Conservation (phyloP, 2,113 vertebrate genomes). For the Gobio gobio region DNA sequence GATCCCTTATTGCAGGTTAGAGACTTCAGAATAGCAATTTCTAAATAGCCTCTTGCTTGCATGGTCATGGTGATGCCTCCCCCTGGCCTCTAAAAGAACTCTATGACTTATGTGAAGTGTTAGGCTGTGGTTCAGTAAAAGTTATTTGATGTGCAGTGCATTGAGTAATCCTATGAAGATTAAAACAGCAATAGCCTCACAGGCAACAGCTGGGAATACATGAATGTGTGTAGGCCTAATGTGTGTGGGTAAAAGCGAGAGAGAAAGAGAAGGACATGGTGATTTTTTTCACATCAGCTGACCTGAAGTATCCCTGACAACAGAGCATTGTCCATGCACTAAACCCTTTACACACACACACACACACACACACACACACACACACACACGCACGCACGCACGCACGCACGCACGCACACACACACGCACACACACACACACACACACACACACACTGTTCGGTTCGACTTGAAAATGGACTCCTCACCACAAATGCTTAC, state of each 20-base stretch:
- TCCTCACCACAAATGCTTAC: constrained; percentile 69
- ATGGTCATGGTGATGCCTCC: constrained; percentile 36
- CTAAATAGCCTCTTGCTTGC: background rate
- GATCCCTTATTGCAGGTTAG: background rate
- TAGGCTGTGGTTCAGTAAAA: constrained; percentile 45
- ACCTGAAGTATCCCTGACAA: background rate
- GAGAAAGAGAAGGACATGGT: background rate
- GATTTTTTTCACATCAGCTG: background rate
- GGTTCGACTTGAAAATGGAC: constrained; percentile 57
- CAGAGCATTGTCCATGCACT: constrained; percentile 1
- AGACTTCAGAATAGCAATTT: constrained; percentile 1
- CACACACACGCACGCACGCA: background rate
- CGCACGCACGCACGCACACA: background rate
- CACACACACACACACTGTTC: background rate
- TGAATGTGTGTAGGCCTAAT: background rate
- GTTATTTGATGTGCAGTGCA: constrained; percentile 37
- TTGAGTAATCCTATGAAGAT: constrained; percentile 24
- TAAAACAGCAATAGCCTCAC: constrained; percentile 21
- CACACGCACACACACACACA: background rate
- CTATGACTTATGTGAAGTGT: constrained; percentile 23
- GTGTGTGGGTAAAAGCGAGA: background rate
- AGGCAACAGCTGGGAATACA: background rate
- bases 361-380: background rate
- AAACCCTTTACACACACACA: constrained; percentile 16
- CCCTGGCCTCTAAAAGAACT: background rate